A percentile compares a stretch with the other conserved stretches of the same genome.
phyloP scores from a whole-genome alignment of 1,140 invertebrate genomes.

The Schmidtea mediterranea region DNA sequence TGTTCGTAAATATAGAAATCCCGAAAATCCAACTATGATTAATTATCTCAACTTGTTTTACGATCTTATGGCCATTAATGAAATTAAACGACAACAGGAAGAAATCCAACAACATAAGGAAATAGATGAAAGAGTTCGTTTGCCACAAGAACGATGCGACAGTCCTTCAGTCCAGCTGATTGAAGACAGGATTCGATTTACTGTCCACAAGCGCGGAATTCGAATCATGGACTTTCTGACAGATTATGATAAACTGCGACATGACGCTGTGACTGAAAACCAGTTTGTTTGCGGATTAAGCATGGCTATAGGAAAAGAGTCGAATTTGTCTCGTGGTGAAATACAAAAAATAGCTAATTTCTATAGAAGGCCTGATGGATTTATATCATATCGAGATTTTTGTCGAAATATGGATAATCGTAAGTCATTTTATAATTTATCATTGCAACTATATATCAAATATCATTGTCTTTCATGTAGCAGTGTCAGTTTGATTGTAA shows the following conservation, averaged over 20 bases:
- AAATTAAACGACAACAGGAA: not conserved
- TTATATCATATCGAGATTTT: conserved; percentile 23
- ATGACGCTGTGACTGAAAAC: conserved; percentile 23
- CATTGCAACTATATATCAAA: too few relatives aligned
- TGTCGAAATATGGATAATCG: conserved; percentile 26
- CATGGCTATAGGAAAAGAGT: conserved; percentile 21
- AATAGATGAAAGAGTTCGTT: not conserved
- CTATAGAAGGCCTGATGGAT: conserved; percentile 18
- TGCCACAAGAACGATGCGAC: not conserved
- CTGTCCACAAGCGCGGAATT: conserved; percentile 23
- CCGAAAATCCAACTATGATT: conserved; percentile 16
- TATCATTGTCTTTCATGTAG: too few relatives aligned
- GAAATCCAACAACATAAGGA: conserved; percentile 4
- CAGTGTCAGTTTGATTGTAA: too few relatives aligned
- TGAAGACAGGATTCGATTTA: conserved; percentile 21
- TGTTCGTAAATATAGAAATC: conserved; percentile 20
- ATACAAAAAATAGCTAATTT: conserved; percentile 23
- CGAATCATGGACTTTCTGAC: conserved; percentile 25
- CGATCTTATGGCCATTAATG: conserved; percentile 17
- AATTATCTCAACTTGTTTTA: conserved; percentile 25
- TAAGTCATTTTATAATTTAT: conserved; percentile 9
- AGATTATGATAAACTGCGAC: conserved; percentile 23
- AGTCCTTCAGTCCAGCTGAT: conserved; percentile 18
- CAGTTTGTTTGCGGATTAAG: conserved; percentile 24
- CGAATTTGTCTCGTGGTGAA: conserved; percentile 18